Evolutionary conservation across 2,888 invertebrate species (phyloP), one percentile per base, ranked within the genome.

Genomic region (Trypoxylon attenuatum): DNA sequence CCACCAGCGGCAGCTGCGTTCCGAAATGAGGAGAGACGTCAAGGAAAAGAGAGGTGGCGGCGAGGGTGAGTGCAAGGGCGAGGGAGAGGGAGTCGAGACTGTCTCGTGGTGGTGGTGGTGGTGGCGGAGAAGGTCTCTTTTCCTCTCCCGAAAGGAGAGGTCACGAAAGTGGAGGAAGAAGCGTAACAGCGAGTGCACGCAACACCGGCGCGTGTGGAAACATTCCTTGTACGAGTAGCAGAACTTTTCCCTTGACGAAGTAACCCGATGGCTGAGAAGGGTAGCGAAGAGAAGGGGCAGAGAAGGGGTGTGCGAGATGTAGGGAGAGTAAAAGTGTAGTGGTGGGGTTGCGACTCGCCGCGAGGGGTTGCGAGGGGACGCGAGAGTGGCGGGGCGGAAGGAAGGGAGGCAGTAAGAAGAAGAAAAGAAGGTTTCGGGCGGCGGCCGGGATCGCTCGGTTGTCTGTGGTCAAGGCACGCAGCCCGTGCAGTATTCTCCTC

Each of bases 401-500:
- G 59, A 33, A 50, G 63, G 61, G 63, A 52, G 60, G 70, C 56
- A 51, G 68, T 69, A 75, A 73, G 71, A 68, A 71, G 74, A 76
- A 69, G 71, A 73, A 74, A 76, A 78, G 73, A 80, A 77, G 74
- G 78, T 79, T 84, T 83, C 81, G 84, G 84, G 85, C 84, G 84
- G 83, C 82, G 82, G 84, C 82, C 75, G 69, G 79, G 78, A 74
- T 74, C 75, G 72, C 77, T 78, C 57, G 81, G 82, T 85, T 85
- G 85, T 82, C 85, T 79, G 83, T 85, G 85, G 85, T 85, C 85
- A 85, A 85, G 85, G 80, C 81, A 80, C 80, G 78, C 81, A 80
- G 80, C 77, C 77, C 73, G 78, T 80, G 80, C 80, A 79, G 77
- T 76, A 76, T 67, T 73, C 75, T 65, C 69, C 59, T 61, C 68